phyloP scores from a whole-genome alignment of 2,888 invertebrate species.

The Philonicus albiceps region DNA sequence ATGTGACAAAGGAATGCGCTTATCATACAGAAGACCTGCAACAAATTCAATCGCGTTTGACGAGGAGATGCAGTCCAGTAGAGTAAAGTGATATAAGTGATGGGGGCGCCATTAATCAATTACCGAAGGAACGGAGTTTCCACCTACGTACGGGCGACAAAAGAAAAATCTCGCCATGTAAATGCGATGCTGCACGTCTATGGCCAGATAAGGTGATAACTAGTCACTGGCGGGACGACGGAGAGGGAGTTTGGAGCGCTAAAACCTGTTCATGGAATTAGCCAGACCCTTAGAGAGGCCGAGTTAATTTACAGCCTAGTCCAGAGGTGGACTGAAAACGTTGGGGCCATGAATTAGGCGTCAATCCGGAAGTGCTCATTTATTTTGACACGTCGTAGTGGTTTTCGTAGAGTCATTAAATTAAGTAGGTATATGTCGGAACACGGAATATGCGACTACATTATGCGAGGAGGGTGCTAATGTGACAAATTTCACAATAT shows the following conservation, averaged over 20 bases:
- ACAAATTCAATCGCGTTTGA: slow-evolving; percentile 29
- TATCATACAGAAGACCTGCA: slow-evolving; percentile 17
- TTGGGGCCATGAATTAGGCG: not conserved
- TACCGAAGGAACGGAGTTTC: not conserved
- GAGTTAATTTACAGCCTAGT: not conserved
- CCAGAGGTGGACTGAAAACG: not conserved
- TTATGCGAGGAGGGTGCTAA: not conserved
- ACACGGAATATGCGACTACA: not conserved
- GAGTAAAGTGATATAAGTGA: slow-evolving; percentile 9
- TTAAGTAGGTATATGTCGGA: slow-evolving; percentile 12
- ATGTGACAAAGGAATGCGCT: slow-evolving; percentile 34
- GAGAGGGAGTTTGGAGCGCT: not conserved
- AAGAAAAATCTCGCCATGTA: not conserved
- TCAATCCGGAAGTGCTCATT: slow-evolving; percentile 31
- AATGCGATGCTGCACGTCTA: not conserved
- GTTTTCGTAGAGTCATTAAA: not conserved
- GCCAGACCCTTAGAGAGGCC: not conserved
- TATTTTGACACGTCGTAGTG: slow-evolving; percentile 22
- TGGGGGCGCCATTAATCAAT: slow-evolving; percentile 25
- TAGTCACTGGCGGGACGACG: not conserved
- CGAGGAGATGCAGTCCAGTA: slow-evolving; percentile 16
- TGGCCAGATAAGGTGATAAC: slow-evolving; percentile 30
- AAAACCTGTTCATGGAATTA: not conserved
- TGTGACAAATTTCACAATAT: not conserved
- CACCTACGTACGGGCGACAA: not conserved